A percentile compares a stretch with the other conserved stretches of the same genome.
These are phyloP conservation scores for Oreochromis aureus DNA, from an alignment of 2,113 vertebrate species.

Conservation along the genomic window DNA sequence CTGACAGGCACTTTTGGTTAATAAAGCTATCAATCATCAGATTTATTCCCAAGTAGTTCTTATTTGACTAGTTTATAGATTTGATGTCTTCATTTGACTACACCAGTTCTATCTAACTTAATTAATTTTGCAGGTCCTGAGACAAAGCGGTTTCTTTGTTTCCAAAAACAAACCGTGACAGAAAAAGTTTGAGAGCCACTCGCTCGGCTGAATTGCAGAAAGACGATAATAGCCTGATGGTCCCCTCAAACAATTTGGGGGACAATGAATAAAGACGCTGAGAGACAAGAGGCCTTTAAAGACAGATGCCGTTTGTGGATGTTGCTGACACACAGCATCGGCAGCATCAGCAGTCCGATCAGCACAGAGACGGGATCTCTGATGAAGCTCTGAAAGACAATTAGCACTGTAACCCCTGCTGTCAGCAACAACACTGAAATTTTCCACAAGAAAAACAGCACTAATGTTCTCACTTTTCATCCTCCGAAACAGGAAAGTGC, in stretches of 20 bases:
- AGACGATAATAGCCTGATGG: not conserved
- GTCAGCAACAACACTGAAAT: not conserved
- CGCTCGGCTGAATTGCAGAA: not conserved
- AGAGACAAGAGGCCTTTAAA: not conserved
- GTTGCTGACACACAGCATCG: conserved; percentile 14
- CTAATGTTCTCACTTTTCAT: not conserved
- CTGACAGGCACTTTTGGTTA: not conserved
- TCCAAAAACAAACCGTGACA: not conserved
- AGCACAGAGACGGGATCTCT: conserved; percentile 29
- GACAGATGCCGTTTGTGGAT: not conserved
- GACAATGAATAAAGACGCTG: not conserved
- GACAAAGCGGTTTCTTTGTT: not conserved
- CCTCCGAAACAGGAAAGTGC: not conserved
- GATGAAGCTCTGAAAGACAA: not conserved
- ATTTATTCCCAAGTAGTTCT: not conserved
- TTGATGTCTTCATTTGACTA: not conserved
- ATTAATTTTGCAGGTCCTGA: not conserved
- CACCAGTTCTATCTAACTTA: not conserved
- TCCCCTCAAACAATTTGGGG: not conserved
- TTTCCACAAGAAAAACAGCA: not conserved
- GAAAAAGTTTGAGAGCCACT: not conserved
- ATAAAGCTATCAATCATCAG: not conserved
- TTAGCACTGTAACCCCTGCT: not conserved
- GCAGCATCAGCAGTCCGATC: not conserved
- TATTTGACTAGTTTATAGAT: not conserved